Evolutionary conservation across 23 tunicate genomes (phyloP), one percentile per base, ranked within the genome.

Genomic region (Styela plicata): DNA sequence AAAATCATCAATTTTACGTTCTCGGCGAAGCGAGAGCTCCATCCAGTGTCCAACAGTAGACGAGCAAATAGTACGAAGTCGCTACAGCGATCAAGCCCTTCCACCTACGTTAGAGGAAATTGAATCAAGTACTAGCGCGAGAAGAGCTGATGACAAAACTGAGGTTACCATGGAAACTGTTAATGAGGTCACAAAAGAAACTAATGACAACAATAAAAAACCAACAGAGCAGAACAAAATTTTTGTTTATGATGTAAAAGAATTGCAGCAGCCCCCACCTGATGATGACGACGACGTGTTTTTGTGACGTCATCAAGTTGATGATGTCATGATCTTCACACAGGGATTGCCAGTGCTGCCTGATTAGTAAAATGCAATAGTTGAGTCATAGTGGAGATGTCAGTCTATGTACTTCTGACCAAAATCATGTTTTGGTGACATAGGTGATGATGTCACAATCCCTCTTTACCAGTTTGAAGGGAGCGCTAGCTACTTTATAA

Each of bases 201-300:
- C 77, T 31, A 7, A 31, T 5, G 10, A 71, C 3, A 36, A 10
- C 5, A 75, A 75, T 13, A 13, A 44, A 44, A 44, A 5, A 44
- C 57, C 57, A 44, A 13, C 57, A 13, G 57, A 44, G 57, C 57
- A 13, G 57, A 44, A 44, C 57, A 75, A 75, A 75, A 67, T 75
- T 34, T 75, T 75, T 75, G 80, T 75, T 36, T 75, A 75, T 22
- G 80, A 75, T 36, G 80, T 75, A 44, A 75, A 52, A 18, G 80
- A 75, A 21, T 75, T 75, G n/a, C 57, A 44, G 13, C n/a, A n/a
- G n/a, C n/a, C n/a, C n/a, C 13, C 57, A 44, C 70, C 70, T 65
- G 52, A 75, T 13, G 63, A 36, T 23, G 80, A 75, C n/a, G 80
- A 75, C 31, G 80, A 37, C n/a, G 64, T 73, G 5, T 73, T 73